Evolutionary conservation across 2,888 invertebrate species (phyloP).

Genomic region (Aphidius colemani): DNA sequence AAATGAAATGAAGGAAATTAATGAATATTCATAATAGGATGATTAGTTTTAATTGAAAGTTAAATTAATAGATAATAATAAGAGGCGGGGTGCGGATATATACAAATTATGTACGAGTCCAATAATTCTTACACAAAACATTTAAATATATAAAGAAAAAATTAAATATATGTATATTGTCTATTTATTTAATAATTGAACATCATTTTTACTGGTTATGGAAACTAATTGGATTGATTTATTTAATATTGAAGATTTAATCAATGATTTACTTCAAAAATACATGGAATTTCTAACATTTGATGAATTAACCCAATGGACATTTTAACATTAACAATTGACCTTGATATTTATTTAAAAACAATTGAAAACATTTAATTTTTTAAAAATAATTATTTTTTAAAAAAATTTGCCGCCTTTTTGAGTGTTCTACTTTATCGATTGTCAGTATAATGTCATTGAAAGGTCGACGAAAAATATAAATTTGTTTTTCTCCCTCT

Average conservation of each 20-base stretch:
- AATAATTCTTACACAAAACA: conserved; percentile 36
- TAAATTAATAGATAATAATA: conserved; percentile 2
- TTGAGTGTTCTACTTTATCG: too few species aligned
- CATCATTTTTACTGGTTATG: neutral
- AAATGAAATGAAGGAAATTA: too few species aligned
- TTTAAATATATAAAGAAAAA: neutral
- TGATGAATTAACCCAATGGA: neutral
- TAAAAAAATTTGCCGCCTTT: too few species aligned
- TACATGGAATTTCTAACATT: neutral
- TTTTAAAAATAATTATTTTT: too few species aligned
- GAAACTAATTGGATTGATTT: neutral
- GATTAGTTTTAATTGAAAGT: neutral
- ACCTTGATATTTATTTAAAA: too few species aligned
- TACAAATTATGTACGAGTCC: conserved; percentile 32
- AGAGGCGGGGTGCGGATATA: conserved; percentile 6
- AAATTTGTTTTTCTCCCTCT: too few species aligned
- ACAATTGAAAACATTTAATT: too few species aligned
- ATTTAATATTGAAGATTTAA: neutral
- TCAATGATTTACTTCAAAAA: neutral
- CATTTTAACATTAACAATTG: too few species aligned
- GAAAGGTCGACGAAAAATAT: too few species aligned
- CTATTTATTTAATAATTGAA: neutral
- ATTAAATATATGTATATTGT: conserved; percentile 1
- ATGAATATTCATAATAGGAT: too few species aligned
- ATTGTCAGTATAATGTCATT: too few species aligned